These are phyloP conservation scores for Drosophila jambulina DNA, from an alignment of 1,140 invertebrate genomes.

Conservation along the genomic window DNA sequence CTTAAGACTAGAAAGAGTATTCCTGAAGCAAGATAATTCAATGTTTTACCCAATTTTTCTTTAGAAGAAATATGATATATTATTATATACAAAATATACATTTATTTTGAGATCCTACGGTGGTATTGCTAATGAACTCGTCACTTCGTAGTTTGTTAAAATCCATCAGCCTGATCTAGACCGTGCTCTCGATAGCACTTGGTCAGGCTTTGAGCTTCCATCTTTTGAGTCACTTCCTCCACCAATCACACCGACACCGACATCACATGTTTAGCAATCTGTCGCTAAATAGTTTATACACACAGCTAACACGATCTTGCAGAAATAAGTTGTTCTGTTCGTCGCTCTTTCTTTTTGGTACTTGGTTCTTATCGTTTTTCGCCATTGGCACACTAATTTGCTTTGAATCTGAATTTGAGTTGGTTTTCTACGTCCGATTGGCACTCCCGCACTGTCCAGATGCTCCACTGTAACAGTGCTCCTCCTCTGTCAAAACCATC, in stretches of 20 bases:
- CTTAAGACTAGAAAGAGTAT: background rate
- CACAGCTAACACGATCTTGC: slow-evolving; percentile 39
- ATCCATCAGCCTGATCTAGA: slow-evolving; percentile 10
- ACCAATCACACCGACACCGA: slow-evolving; percentile 16
- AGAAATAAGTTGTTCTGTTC: slow-evolving; percentile 48
- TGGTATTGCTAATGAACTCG: background rate
- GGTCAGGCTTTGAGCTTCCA: slow-evolving; percentile 7
- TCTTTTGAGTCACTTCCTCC: slow-evolving; percentile 24
- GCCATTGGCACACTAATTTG: slow-evolving; percentile 74
- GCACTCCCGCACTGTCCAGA: slow-evolving; percentile 32
- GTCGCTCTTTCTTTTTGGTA: slow-evolving; percentile 29
- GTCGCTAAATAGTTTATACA: slow-evolving; percentile 76
- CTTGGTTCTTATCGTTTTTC: slow-evolving; percentile 51
- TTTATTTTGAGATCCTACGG: background rate
- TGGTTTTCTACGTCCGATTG: slow-evolving; percentile 52
- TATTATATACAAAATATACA: background rate
- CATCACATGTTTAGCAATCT: slow-evolving; percentile 82
- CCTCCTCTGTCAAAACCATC: slow-evolving; percentile 26
- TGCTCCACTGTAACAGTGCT: slow-evolving; percentile 26
- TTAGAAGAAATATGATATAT: accelerated
- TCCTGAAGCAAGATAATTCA: background rate
- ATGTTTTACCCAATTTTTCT: background rate
- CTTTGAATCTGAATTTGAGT: slow-evolving; percentile 34
- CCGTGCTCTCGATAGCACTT: slow-evolving; percentile 25
- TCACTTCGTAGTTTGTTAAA: slow-evolving; percentile 5